phyloP scores from a whole-genome alignment of 2,888 invertebrate genomes.

The Caenorhabditis drosophilae region DNA sequence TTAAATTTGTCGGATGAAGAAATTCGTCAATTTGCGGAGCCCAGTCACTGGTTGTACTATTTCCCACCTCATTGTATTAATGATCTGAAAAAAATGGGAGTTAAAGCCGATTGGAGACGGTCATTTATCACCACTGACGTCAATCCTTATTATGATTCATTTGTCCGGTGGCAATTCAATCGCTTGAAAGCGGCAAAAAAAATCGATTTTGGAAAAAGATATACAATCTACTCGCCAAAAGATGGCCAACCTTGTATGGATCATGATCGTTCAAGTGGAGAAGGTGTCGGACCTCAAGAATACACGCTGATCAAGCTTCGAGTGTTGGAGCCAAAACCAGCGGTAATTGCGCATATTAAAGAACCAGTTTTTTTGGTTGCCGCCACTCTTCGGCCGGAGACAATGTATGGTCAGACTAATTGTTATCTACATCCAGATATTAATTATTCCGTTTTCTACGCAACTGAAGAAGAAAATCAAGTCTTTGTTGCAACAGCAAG shows the following conservation, averaged over 20 bases:
- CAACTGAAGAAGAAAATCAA: conserved; percentile 75
- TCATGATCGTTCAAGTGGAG: conserved; percentile 92
- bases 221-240: conserved; percentile 92
- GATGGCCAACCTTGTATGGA: conserved; percentile 99
- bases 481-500: conserved; percentile 84
- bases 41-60: conserved; percentile 91
- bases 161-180: conserved; percentile 93
- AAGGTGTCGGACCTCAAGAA: conserved; percentile 97
- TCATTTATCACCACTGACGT: conserved; percentile 97
- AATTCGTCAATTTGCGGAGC: conserved; percentile 87
- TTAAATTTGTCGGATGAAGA: conserved; percentile 88
- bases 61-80: conserved; percentile 88
- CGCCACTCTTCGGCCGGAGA: conserved; percentile 96
- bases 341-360: conserved; percentile 72
- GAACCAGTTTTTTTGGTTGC: conserved; percentile 83
- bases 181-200: conserved; percentile 84
- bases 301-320: conserved; percentile 92
- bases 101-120: conserved; percentile 95
- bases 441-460: conserved; percentile 80
- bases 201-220: conserved; percentile 90
- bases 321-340: conserved; percentile 77
- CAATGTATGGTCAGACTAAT: conserved; percentile 99
- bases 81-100: conserved; percentile 87
- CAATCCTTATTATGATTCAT: conserved; percentile 96
- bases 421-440: conserved; percentile 97